Base-by-base conservation (phyloP, 1,140 invertebrate species). In the Trichomalopsis sarcophagae region DNA sequence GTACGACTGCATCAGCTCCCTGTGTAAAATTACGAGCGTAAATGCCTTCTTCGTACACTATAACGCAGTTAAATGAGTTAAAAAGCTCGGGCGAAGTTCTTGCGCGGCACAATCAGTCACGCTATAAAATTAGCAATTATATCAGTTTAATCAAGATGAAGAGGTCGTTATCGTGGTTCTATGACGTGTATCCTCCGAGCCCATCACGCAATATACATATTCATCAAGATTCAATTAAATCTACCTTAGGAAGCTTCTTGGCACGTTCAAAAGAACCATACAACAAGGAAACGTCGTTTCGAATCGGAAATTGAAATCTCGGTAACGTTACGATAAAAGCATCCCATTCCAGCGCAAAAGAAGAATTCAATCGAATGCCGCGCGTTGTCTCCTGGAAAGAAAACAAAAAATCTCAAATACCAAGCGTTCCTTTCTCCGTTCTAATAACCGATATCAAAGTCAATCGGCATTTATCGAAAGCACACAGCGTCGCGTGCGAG, bases 71-170 rank as follows among this genome's bases (percentile, higher is more conserved):
- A 55, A 78, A 66, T 78, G 21, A 66, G 50, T 78, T 21, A 62
- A 55, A 79, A 30, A 13, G 10, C 75, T 78, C 47, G 21, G 23
- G 30, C 7, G 21, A n/a, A 33, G 10, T 36, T 66, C 33, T 66
- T 47, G 11, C n/a, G n/a, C n/a, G n/a, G 5, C 30, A 71, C 7
- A 71, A 81, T 71, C 40, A 81, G 66, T 71, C 66, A 80, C 62
- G 66, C 66, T 14, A 47, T 71, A 71, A 81, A 69, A 81, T 79
- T 27, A 71, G 62, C 68, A 69, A 81, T 81, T 81, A 71, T 47
- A 30, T 30, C 30, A 71, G 36, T 81, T 47, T 81, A 71, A 33
- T 81, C 13, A 71, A 81, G 23, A 71, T 71, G 13, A 66, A 71
- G n/a, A 81, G 40, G 21, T 81, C 33, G 21, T 80, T 68, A 80